Percentiles rank a stretch among this genome's conserved stretches.
Conservation (phyloP, 2,797 vertebrate genomes). For the Gadopsis marmoratus region DNA sequence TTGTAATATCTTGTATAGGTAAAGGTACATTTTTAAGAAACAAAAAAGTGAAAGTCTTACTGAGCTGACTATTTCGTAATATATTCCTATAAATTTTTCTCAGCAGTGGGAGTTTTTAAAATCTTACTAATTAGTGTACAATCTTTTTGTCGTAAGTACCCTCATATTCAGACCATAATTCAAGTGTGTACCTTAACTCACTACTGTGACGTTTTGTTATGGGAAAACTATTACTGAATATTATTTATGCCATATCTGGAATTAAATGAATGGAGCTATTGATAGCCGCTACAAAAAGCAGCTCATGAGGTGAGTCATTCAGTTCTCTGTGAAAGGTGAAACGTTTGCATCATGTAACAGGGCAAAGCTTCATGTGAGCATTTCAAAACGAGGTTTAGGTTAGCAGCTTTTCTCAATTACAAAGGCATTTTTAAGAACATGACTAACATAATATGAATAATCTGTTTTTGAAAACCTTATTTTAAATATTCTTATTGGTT, state of each 20-base stretch:
- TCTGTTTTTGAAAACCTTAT: not conserved
- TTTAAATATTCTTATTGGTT: not conserved
- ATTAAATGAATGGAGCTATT: not conserved
- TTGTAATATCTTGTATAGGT: not conserved
- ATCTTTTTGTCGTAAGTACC: not conserved
- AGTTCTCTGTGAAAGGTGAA: not conserved
- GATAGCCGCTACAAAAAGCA: not conserved
- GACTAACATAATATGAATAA: not conserved
- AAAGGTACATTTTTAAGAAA: not conserved
- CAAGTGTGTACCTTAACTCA: not conserved
- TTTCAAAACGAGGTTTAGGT: too few relatives aligned
- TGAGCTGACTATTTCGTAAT: not conserved
- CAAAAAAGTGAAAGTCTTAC: not conserved
- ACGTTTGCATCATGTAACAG: not conserved
- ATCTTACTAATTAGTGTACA: not conserved
- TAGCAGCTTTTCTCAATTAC: not conserved
- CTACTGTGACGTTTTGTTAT: not conserved
- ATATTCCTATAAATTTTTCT: too few relatives aligned
- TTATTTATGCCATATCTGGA: not conserved
- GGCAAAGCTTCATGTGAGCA: too few relatives aligned
- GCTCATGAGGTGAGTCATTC: not conserved
- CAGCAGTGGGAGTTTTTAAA: not conserved
- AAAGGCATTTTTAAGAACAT: not conserved
- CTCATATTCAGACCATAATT: not conserved
- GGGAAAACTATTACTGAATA: not conserved